Evolutionary conservation across 2,113 vertebrate genomes (phyloP).

Genomic region (Cichladusa arquata): DNA sequence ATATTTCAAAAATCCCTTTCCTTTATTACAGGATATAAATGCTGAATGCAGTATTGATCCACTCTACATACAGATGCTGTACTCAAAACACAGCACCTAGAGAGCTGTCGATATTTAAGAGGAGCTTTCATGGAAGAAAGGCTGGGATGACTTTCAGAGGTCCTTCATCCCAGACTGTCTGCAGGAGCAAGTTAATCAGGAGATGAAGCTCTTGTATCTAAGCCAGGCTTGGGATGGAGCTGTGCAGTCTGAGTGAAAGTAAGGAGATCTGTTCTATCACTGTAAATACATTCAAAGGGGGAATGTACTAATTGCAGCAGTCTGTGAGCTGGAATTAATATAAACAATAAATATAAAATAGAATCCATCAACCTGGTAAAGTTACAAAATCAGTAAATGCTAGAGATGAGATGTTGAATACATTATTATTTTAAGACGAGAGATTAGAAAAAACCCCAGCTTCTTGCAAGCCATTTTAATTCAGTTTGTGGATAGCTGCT

Average conservation of each 20-base stretch:
- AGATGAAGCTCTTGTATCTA: constrained; percentile 71
- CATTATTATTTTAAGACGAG: neutral
- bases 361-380: neutral
- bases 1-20: constrained; percentile 38
- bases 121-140: constrained; percentile 48
- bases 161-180: constrained; percentile 54
- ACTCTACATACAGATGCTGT: constrained; percentile 16
- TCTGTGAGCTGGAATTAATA: constrained; percentile 27
- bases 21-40: constrained; percentile 35
- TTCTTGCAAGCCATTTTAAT: constrained; percentile 27
- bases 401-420: neutral
- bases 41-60: constrained; percentile 20
- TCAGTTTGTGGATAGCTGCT: constrained; percentile 1
- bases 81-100: constrained; percentile 31
- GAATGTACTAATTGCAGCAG: constrained; percentile 49
- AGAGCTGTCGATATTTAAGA: constrained; percentile 41
- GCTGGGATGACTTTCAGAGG: constrained; percentile 67
- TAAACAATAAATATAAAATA: constrained; percentile 10
- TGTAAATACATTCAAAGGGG: constrained; percentile 39
- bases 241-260: constrained; percentile 2
- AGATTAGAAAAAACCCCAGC: neutral
- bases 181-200: constrained; percentile 68
- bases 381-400: neutral
- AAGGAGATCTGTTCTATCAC: constrained; percentile 20
- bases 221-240: constrained; percentile 57